Evolutionary conservation across 2,113 vertebrate species (phyloP), one percentile per base, ranked within the genome.

Genomic region (Lophura nycthemera): DNA sequence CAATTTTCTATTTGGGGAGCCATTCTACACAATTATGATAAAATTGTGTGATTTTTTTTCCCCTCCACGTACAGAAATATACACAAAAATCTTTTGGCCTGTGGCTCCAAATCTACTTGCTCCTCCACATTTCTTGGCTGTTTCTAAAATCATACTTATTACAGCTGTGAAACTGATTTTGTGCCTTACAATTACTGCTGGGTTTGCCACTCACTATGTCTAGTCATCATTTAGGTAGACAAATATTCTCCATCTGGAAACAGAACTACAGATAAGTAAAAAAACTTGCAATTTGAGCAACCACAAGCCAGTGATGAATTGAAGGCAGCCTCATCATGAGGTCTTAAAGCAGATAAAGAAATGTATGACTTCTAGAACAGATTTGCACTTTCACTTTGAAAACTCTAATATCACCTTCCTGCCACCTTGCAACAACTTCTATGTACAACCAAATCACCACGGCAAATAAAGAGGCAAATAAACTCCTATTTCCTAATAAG

Each of bases 111-210:
- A 87, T 74, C 59, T 25, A 95, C 56, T 60, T 7, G 15, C 9
- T 81, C 16, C 85, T 69, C 77, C 74, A 29, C 52, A 70, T 54
- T 70, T 71, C 50, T 65, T 12, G 14, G 16, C 54, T 83, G 30
- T 70, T 97, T 78, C 57, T n/a, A 56, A 61, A 60, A 72, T 85
- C 18, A 29, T 71, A 75, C 91, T 95, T 95, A 48, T 95, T 89
- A 54, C 60, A 83, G 25, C 45, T 63, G 66, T 11, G 40, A 67
- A 97, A 95, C 14, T 71, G 70, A 93, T 87, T 92, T 88, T 0
- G 15, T 94, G 72, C 36, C 21, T 94, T 76, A 92, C 80, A 94
- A 78, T 86, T 95, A 64, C 77, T 32, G 63, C 80, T 75, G 67
- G 27, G 69, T 79, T 81, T 96, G 57, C 75, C 63, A 73, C 54